Conservation (phyloP, 2,888 invertebrate species). For the Ariolimax columbianus region DNA sequence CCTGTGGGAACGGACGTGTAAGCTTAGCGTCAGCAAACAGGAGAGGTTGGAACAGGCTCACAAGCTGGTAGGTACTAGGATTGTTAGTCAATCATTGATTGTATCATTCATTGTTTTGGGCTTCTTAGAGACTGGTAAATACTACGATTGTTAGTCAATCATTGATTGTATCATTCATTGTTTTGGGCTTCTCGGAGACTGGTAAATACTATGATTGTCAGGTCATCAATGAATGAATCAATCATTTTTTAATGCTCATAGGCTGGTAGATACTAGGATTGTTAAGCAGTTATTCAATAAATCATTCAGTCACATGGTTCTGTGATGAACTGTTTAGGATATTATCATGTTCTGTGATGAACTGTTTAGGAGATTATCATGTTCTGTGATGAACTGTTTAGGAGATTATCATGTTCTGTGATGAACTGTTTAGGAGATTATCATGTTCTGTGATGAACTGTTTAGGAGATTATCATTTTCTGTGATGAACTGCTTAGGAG, state of each 20-base stretch:
- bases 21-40: conserved; percentile 87
- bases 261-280: conserved; percentile 82
- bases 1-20: conserved; percentile 90
- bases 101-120: neutral
- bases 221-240: neutral
- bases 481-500: too few species aligned
- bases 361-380: too few species aligned
- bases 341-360: too few species aligned
- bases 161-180: neutral
- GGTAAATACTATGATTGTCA: conserved; percentile 77
- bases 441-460: too few species aligned
- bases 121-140: conserved; percentile 87
- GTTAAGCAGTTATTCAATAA: neutral
- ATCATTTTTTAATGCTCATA: conserved; percentile 81
- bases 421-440: too few species aligned
- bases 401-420: too few species aligned
- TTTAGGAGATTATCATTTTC: too few species aligned
- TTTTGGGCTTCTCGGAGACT: conserved; percentile 89
- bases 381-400: too few species aligned
- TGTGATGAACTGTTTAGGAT: too few species aligned
- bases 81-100: neutral
- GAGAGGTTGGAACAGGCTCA: conserved; percentile 89
- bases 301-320: too few species aligned
- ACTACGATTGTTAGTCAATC: neutral
- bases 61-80: conserved; percentile 83